Base-by-base conservation (phyloP, 2,888 invertebrate genomes). In the Syrphus vitripennis region DNA sequence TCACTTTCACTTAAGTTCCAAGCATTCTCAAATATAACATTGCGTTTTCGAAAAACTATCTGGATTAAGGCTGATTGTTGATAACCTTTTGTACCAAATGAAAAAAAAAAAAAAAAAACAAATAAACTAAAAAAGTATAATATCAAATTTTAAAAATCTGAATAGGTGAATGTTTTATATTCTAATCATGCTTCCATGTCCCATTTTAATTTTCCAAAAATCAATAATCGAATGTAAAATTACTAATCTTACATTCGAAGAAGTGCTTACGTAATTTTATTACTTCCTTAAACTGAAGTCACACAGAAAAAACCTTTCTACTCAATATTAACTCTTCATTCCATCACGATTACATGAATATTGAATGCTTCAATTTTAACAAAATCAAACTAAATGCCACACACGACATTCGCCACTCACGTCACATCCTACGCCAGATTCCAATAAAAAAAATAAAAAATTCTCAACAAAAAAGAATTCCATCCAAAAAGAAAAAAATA, bases 381-480 rank as follows among this genome's bases (percentile, higher is more conserved):
- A 50, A 74, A 74, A 67, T 74, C 57, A 48, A 67, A 24, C 16
- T 34, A 53, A 21, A 31, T 57, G 50, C 59, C 74, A 37, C 57
- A 59, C 59, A 59, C 67, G 61, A 55, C 61, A n/a, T 80, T 12
- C 69, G 75, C 69, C 69, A 59, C 16, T 67, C 40, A 16, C 63
- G 63, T 63, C 42, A 42, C 45, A 31, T 45, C 16, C 37, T 34
- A 34, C 5, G n/a, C n/a, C n/a, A 21, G 0, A 14, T 37, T 42
- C 63, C 63, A 63, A 42, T 37, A 42, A 24, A 63, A 67, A n/a
- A 42, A n/a, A 26, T 24, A 34, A 65, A 19, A 34, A 9, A 14
- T 12, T n/a, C n/a, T n/a, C 34, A 65, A 55, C 37, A 57, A 45
- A 61, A 45, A 74, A 61, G 6, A 2, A 45, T n/a, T 37, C 37